Conservation (phyloP, 2,113 vertebrate species). For the Eudyptes chrysolophus region DNA sequence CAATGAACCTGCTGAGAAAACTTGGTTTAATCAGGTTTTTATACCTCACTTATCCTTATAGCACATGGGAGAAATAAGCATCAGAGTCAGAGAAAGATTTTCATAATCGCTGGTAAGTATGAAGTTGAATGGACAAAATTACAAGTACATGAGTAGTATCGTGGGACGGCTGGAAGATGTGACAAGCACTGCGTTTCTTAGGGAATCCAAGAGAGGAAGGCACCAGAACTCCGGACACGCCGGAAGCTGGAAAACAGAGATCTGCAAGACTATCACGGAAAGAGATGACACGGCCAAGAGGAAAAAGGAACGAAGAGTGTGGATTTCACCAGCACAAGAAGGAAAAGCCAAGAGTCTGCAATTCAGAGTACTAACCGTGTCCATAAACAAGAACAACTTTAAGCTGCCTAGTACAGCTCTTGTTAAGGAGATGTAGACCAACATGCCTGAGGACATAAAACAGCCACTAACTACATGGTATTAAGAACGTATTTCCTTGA, state of each 20-base stretch:
- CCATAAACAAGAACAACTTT: background rate
- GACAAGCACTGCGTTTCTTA: background rate
- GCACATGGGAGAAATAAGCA: background rate
- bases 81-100: background rate
- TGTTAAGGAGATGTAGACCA: background rate
- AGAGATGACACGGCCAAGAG: background rate
- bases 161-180: background rate
- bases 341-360: background rate
- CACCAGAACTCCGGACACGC: rapidly evolving
- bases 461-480: background rate
- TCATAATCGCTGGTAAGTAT: background rate
- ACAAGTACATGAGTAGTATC: background rate
- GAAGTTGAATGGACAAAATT: background rate
- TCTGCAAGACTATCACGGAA: background rate
- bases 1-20: background rate
- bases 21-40: background rate
- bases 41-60: background rate
- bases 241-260: background rate
- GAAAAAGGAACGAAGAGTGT: background rate
- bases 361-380: background rate
- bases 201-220: background rate
- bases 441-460: background rate
- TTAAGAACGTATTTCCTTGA: background rate
- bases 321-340: background rate
- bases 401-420: no score